Base-by-base conservation (phyloP, 2,113 vertebrate species). In the Cairina moschata region DNA sequence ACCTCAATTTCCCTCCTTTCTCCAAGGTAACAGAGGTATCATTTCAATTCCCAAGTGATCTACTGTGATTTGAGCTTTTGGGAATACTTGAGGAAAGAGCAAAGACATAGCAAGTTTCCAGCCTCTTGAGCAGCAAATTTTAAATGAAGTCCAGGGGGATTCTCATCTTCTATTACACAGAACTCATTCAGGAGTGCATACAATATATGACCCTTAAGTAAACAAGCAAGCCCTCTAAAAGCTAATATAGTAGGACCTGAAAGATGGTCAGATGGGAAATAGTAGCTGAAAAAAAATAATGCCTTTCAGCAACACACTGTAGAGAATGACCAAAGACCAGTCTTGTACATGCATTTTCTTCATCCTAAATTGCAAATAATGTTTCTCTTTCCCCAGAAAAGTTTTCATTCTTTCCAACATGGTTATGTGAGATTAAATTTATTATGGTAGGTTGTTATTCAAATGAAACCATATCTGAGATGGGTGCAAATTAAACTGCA, bases 1-100 rank as follows among this genome's bases (percentile, higher is more conserved):
- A 97, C 96, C 92, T 96, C 97, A 97, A 95, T 97, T 97, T 96
- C 95, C 95, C 88, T 96, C 71, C 68, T 95, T 77, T 87, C 83
- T 95, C 78, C 85, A 77, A 94, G 83, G 92, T 90, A 94, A 87
- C 77, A 94, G 77, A 95, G 82, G 18, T 86, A 93, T 95, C 90
- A 85, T 96, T 96, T 81, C 91, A 75, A 88, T 65, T 95, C 85
- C 91, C 81, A 80, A 54, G 91, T 69, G 93, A 91, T 93, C 91
- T 78, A 8, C 42, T 66, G 86, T 91, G 77, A 69, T 48, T 87
- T 93, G 92, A 95, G 74, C 81, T 93, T 84, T 84, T 84, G 92
- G 92, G 90, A 92, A 96, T 92, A 82, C 77, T 93, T 69, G 88
- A 91, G 88, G 92, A 92, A 96, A 83, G 80, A 94, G 83, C 32